Evolutionary conservation across 2,797 vertebrate genomes (phyloP).

Genomic region (Helicolenus hilgendorfi): DNA sequence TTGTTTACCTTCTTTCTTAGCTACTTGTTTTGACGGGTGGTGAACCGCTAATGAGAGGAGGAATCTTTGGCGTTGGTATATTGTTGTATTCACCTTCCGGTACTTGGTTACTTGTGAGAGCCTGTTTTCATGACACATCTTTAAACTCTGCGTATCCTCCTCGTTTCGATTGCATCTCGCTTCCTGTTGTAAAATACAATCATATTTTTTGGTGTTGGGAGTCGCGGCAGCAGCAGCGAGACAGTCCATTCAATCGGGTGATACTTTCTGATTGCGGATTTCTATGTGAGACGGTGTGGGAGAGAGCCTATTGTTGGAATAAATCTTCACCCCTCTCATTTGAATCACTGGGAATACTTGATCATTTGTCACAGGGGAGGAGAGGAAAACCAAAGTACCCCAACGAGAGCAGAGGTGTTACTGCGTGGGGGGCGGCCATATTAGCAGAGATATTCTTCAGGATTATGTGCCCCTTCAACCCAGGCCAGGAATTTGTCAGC

Average conservation of each 20-base stretch:
- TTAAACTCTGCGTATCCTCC: conserved; percentile 4
- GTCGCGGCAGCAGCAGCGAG: conserved; percentile 8
- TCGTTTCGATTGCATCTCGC: not conserved
- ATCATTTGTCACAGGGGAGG: conserved; percentile 82
- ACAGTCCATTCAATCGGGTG: conserved; percentile 21
- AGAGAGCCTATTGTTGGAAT: conserved; percentile 76
- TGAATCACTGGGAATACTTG: conserved; percentile 71
- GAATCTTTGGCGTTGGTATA: conserved; percentile 16
- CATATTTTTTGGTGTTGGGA: conserved; percentile 37
- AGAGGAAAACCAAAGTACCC: conserved; percentile 67
- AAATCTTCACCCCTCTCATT: conserved; percentile 79
- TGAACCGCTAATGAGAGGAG: conserved; percentile 73
- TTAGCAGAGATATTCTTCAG: conserved; percentile 93
- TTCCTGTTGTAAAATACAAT: conserved; percentile 37
- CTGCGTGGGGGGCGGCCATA: conserved; percentile 82
- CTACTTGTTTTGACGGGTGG: conserved; percentile 63
- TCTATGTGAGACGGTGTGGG: conserved; percentile 70
- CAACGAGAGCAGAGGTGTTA: conserved; percentile 79
- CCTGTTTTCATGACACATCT: conserved; percentile 2
- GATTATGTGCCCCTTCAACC: conserved; percentile 92
- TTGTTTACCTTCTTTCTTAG: conserved; percentile 80
- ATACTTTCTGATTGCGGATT: conserved; percentile 29
- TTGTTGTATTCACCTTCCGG: conserved; percentile 26
- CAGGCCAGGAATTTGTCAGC: conserved; percentile 94
- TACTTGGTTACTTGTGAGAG: conserved; percentile 22